phyloP scores from a whole-genome alignment of 2,888 invertebrate species.

The Cerastis rubricosa region DNA sequence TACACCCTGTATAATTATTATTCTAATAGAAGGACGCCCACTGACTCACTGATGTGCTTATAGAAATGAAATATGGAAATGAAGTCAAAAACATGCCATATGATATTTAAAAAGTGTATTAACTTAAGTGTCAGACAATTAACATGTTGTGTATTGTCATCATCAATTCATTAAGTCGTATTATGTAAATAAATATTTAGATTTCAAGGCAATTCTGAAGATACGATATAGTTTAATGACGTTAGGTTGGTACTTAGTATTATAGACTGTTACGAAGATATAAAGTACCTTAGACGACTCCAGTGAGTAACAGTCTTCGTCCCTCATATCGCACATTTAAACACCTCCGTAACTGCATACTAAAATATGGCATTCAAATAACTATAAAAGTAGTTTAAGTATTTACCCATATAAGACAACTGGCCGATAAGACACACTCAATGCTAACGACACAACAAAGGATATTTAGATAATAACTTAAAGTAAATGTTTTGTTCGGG shows the following conservation, averaged over 20 bases:
- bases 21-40: slow-evolving; percentile 25
- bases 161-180: slow-evolving; percentile 34
- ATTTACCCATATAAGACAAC: slow-evolving; percentile 48
- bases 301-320: background rate
- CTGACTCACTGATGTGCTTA: slow-evolving; percentile 35
- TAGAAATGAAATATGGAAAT: slow-evolving; percentile 49
- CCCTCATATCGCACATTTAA: slow-evolving; percentile 8
- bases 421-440: slow-evolving; percentile 54
- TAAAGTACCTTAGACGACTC: background rate
- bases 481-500: slow-evolving; percentile 27
- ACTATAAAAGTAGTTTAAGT: slow-evolving; percentile 54
- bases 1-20: slow-evolving; percentile 11
- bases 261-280: background rate
- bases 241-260: background rate
- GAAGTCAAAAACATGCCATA: slow-evolving; percentile 21
- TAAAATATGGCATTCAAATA: slow-evolving; percentile 56
- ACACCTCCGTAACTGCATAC: slow-evolving; percentile 35
- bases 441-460: slow-evolving; percentile 55
- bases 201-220: slow-evolving; percentile 18
- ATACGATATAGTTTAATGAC: background rate
- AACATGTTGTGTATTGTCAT: slow-evolving; percentile 40
- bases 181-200: slow-evolving; percentile 34
- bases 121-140: slow-evolving; percentile 30
- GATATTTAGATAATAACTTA: slow-evolving; percentile 41
- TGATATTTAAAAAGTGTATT: slow-evolving; percentile 39